These are phyloP conservation scores for Aplysia californica DNA, from an alignment of 1,140 invertebrate species.

Conservation along the genomic window DNA sequence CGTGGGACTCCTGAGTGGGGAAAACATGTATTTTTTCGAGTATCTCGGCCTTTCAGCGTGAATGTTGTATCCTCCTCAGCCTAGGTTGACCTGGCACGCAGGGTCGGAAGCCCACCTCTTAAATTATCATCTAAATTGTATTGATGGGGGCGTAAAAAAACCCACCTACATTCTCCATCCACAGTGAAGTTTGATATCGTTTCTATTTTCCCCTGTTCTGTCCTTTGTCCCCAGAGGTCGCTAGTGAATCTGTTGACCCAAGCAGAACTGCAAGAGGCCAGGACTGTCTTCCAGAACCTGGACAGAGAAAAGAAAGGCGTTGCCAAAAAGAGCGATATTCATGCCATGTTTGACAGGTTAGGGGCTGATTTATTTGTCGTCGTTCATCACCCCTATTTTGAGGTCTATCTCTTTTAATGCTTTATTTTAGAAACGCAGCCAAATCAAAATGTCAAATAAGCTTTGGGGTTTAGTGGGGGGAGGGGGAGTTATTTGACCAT, in stretches of 20 bases:
- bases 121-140: no score
- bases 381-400: not conserved
- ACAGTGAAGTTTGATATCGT: no score
- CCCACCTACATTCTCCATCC: no score
- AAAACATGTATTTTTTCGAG: not conserved
- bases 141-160: no score
- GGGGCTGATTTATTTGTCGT: not conserved
- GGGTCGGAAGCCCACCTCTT: no score
- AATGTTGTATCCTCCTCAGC: not conserved
- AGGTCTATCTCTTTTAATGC: not conserved
- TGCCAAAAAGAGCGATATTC: not conserved
- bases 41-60: no score
- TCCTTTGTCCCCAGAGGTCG: not conserved
- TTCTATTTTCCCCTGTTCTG: no score
- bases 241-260: constrained; percentile 9
- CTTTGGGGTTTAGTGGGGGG: no score
- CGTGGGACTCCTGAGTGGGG: not conserved
- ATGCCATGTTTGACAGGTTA: not conserved
- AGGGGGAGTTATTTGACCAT: no score
- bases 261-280: constrained; percentile 7
- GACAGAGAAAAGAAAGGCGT: not conserved
- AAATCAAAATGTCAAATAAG: no score
- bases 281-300: not conserved
- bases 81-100: not conserved
- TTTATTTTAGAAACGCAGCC: no score